phyloP scores from a whole-genome alignment of 1,140 invertebrate genomes.

The Cotesia typhae region DNA sequence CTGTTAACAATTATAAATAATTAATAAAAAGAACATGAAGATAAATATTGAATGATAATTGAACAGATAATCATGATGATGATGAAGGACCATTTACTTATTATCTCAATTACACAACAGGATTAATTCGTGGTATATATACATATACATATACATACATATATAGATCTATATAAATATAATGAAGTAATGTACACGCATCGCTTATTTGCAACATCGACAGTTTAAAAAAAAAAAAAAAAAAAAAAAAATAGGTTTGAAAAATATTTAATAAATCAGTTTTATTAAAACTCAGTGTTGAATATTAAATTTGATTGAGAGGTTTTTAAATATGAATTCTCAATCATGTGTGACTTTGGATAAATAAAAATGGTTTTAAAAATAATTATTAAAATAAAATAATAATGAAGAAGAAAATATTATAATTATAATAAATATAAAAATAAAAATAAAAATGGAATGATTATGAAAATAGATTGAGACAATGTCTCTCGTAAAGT shows the following conservation, averaged over 20 bases:
- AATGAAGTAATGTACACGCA: constrained; percentile 34
- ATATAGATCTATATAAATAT: neutral
- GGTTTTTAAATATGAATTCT: neutral
- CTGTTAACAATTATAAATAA: constrained; percentile 45
- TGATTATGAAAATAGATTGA: constrained; percentile 29
- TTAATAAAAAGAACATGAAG: constrained; percentile 32
- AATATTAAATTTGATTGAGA: constrained; percentile 11
- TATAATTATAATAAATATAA: constrained; percentile 39
- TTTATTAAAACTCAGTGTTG: constrained; percentile 6
- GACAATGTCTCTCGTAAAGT: constrained; percentile 19
- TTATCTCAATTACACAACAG: constrained; percentile 2
- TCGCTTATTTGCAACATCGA: constrained; percentile 49
- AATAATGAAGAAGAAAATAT: neutral
- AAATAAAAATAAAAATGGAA: constrained; percentile 43
- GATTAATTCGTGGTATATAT: neutral
- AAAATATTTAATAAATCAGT: constrained; percentile 23
- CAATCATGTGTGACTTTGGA: constrained; percentile 7
- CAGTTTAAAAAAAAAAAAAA: constrained; percentile 45
- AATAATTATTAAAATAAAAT: too few species aligned
- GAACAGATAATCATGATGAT: neutral
- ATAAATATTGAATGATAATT: constrained; percentile 17
- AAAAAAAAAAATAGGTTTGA: constrained; percentile 45
- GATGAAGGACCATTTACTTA: constrained; percentile 11
- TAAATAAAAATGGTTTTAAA: neutral
- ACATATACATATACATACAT: neutral